phyloP scores from a whole-genome alignment of 2,113 vertebrate genomes.

The Limanda limanda region DNA sequence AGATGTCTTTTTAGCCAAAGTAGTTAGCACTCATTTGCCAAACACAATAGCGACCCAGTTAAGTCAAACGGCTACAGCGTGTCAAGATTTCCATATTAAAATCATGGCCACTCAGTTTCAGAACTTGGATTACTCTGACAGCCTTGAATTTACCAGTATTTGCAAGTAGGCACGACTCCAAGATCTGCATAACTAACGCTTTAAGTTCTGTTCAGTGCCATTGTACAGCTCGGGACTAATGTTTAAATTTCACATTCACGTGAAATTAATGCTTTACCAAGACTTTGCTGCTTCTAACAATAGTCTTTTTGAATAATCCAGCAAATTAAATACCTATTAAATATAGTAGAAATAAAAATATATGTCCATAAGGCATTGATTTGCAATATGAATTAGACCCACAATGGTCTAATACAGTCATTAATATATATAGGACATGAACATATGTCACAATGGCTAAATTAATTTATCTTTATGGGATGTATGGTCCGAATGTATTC shows the following conservation, averaged over 20 bases:
- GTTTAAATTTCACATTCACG: neutral
- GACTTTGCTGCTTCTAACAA: too few species aligned
- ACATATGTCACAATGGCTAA: too few species aligned
- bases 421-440: too few species aligned
- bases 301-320: too few species aligned
- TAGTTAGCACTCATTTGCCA: conserved; percentile 61
- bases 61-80: conserved; percentile 28
- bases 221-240: neutral
- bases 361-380: too few species aligned
- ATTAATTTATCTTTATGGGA: too few species aligned
- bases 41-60: conserved; percentile 63
- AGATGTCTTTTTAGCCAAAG: conserved; percentile 65
- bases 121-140: neutral
- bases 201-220: conserved; percentile 9
- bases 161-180: conserved; percentile 4
- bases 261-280: neutral
- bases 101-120: conserved; percentile 3
- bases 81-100: conserved; percentile 63
- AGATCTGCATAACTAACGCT: conserved; percentile 3
- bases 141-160: conserved; percentile 14
- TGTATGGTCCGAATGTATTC: too few species aligned
- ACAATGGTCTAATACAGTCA: too few species aligned
- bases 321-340: too few species aligned
- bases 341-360: too few species aligned
- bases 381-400: too few species aligned